Evolutionary conservation across 2,797 vertebrate species (phyloP), one percentile per base, ranked within the genome.

Genomic region (Sitta carolinensis): DNA sequence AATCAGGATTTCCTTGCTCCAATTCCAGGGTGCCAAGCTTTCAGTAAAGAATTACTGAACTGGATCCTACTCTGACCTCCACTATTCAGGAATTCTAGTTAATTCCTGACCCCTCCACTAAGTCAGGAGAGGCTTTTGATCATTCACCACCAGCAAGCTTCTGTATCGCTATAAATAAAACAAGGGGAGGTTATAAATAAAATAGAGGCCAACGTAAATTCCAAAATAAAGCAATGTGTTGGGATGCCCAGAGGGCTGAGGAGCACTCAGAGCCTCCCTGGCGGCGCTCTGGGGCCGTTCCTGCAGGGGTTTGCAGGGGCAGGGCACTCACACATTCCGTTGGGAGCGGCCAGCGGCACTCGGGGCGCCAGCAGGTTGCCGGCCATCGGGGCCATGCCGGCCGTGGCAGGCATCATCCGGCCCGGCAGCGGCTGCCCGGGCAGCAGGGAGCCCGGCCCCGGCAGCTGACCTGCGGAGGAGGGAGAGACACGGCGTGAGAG

Each of bases 261-360:
- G 15, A 82, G 95, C 75, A 57, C 84, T 89, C 47, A 88, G 26
- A 91, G 91, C 82, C 78, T 64, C 64, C 50, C 69, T 47, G 66
- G 73, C 68, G 82, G 13, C 29, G 4, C 34, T 2, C 32, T 50
- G 4, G 32, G 80, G 77, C 54, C n/a, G n/a, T 36, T 36, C n/a
- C n/a, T 67, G 73, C 36, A 36, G 36, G 36, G 36, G 8, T 36
- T 10, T 36, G 36, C 36, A 36, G 36, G 36, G 36, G 36, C 36
- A 36, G 36, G 36, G 36, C 45, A 98, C 99, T 99, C 97, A 99
- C 99, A 99, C 99, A 99, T 98, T 97, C 99, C 99, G 3, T 99
- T 99, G 18, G 99, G 98, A 50, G 99, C 98, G 7, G 99, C 98
- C 75, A 99, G 98, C 3, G 98, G 98, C 84, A 98, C 98, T 7